phyloP scores from a whole-genome alignment of 2,888 invertebrate genomes.

The Tiliacea citrago region DNA sequence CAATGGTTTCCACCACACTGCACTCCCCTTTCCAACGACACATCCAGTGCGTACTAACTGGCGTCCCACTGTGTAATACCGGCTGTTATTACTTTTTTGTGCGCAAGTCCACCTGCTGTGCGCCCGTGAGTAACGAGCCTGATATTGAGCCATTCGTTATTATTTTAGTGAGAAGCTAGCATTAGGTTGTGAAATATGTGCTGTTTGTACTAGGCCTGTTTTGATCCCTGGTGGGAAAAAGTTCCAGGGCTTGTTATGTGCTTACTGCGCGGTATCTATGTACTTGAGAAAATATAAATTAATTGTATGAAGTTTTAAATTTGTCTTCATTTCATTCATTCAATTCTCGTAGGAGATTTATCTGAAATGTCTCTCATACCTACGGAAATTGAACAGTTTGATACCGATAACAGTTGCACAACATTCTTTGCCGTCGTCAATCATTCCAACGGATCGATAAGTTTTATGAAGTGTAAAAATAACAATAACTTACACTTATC shows the following conservation, averaged over 20 bases:
- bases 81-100: constrained; percentile 67
- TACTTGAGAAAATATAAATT: neutral
- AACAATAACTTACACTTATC: constrained; percentile 36
- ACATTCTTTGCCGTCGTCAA: constrained; percentile 17
- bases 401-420: constrained; percentile 5
- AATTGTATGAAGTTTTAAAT: neutral
- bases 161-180: constrained; percentile 55
- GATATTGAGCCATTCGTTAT: constrained; percentile 67
- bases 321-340: no score
- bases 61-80: constrained; percentile 66
- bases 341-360: neutral
- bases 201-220: constrained; percentile 5
- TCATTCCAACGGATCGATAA: constrained; percentile 35
- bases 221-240: neutral
- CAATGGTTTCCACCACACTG: constrained; percentile 35
- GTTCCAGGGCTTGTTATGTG: neutral
- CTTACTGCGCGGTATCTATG: neutral
- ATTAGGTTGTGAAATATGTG: constrained; percentile 54
- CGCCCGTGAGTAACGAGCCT: constrained; percentile 74
- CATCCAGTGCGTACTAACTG: constrained; percentile 62
- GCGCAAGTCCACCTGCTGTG: constrained; percentile 77
- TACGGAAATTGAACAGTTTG: neutral
- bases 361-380: neutral
- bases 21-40: constrained; percentile 31
- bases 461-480: constrained; percentile 30